Base-by-base conservation (phyloP, 2,113 vertebrate species). In the Melanerpes formicivorus region DNA sequence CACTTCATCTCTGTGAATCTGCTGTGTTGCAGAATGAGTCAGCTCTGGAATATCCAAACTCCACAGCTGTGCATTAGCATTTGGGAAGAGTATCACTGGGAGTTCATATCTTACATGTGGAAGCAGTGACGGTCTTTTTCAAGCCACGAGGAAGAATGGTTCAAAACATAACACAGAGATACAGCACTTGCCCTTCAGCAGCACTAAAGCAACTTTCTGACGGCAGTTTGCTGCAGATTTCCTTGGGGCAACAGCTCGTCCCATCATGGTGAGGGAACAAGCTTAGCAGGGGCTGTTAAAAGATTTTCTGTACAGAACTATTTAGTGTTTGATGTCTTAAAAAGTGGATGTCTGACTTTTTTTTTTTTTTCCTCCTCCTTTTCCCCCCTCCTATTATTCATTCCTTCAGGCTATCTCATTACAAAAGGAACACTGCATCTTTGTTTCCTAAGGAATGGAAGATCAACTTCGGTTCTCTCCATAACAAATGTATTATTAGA, bases 31-130 rank as follows among this genome's bases (percentile, higher is more conserved):
- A 79, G 91, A 71, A 75, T 96, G 96, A 96, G 95, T 96, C 95
- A 96, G 94, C 95, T 89, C 93, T 27, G 93, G 96, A 95, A 26
- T 84, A 93, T 92, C 95, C 90, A 23, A n/a, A 30, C 71, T 63
- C 30, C 94, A 90, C 96, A 96, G 95, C 96, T 96, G 95, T 94
- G 95, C 93, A 90, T 94, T 94, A 93, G 93, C 95, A 93, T 94
- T 91, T 84, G 92, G 86, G 84, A 65, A 87, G 80, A 90, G 95
- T 15, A 83, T 65, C 88, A 30, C 71, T 44, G 92, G 32, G 50
- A 89, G 88, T 92, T 92, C 95, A 87, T 73, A 13, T 34, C 14
- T 92, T 50, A 66, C 95, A 70, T 82, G 90, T 81, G 95, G 86
- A 30, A 88, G 86, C 92, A 6, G 77, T 48, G 95, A 71, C 22